Percentiles rank a stretch among this genome's conserved stretches.
phyloP scores from a whole-genome alignment of 2,888 invertebrate genomes.

The Plutella xylostella region DNA sequence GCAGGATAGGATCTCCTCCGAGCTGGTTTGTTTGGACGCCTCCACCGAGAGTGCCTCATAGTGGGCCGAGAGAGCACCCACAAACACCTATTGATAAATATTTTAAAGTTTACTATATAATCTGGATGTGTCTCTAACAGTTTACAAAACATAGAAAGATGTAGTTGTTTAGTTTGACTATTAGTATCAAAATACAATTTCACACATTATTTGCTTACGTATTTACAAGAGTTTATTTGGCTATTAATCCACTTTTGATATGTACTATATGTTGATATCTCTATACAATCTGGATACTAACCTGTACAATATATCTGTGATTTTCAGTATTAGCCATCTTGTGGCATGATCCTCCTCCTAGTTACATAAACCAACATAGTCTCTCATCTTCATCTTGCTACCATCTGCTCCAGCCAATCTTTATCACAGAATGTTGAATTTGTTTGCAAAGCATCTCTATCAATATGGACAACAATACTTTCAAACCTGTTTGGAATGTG shows the following conservation, averaged over 20 bases:
- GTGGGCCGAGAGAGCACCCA: slow-evolving; percentile 87
- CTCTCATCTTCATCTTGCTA: slow-evolving; percentile 29
- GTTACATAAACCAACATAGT: slow-evolving; percentile 28
- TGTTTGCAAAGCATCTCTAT: slow-evolving; percentile 25
- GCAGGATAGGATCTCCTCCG: slow-evolving; percentile 91
- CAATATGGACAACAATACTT: slow-evolving; percentile 3
- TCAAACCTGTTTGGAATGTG: slow-evolving; percentile 11
- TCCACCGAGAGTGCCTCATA: slow-evolving; percentile 92
- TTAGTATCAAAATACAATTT: too few relatives aligned
- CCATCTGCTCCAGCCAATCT: slow-evolving; percentile 21
- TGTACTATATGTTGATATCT: not conserved
- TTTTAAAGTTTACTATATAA: not conserved
- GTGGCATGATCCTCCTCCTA: slow-evolving; percentile 52
- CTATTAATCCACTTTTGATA: not conserved
- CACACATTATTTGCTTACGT: too few relatives aligned
- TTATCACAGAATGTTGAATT: slow-evolving; percentile 19
- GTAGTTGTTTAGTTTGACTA: too few relatives aligned
- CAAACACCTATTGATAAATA: slow-evolving; percentile 83
- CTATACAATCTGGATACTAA: slow-evolving; percentile 34
- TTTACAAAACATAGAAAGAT: not conserved
- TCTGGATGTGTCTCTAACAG: not conserved
- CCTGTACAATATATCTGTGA: slow-evolving; percentile 82
- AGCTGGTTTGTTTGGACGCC: slow-evolving; percentile 91
- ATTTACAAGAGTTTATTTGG: too few relatives aligned
- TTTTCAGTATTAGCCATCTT: slow-evolving; percentile 72